Evolutionary conservation across 2,888 invertebrate genomes (phyloP), one percentile per base, ranked within the genome.

Genomic region (Tenthredo scrophulariae): DNA sequence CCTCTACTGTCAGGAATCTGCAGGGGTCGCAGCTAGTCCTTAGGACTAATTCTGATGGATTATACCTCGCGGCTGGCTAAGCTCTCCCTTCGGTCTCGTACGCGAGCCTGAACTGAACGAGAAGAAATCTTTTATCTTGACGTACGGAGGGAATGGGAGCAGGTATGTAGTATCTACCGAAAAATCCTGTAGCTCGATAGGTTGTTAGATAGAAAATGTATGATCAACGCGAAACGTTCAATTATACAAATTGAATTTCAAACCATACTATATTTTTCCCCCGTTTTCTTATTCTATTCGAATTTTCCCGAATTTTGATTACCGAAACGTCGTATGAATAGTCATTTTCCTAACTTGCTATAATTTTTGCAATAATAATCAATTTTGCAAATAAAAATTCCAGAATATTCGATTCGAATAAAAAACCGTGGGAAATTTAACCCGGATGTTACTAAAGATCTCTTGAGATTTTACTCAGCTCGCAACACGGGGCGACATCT

Each of bases 1-100:
- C 74, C 74, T 74, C 54, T 77, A 15, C 77, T 54, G 50, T 43
- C 33, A 54, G 46, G 50, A 50, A 29, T 77, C 67, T 67, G 67
- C 50, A 77, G 50, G 77, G 77, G 77, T 54, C 46, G 77, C 50
- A 46, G 46, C 33, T 77, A 54, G 77, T 54, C 77, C 50, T 26
- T 46, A 46, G 77, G 50, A 50, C 77, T 77, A 77, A 77, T 77
- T 77, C 50, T 77, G 77, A 77, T 77, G 46, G 77, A 77, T 77
- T 50, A 54, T 77, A 77, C 77, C 46, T 46, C 29, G 77, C 46
- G 77, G 50, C 26, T 33, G 33, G 46, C 77, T 29, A 29, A 54
- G 26, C 50, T 77, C 46, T 46, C n/a, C 50, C 50, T 33, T 50
- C 29, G 77, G 50, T 43, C 40, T 74, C 43, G 40, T 67, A 67